Percentiles rank a stretch among this genome's conserved stretches.
phyloP scores from a whole-genome alignment of 1,140 invertebrate genomes.

The Drosophila navojoa region DNA sequence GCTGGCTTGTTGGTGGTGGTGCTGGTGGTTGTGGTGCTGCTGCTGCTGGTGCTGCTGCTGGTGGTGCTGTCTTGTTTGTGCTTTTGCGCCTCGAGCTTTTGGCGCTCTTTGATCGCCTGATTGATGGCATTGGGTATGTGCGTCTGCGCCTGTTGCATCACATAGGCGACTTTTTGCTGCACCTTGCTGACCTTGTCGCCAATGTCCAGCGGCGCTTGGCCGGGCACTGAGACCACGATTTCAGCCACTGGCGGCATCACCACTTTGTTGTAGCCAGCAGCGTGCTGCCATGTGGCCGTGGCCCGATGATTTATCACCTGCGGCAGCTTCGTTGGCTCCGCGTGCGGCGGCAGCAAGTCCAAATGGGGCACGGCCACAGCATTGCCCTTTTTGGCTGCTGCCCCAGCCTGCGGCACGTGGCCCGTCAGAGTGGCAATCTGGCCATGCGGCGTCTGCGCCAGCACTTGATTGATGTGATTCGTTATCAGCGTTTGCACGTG shows the following conservation, averaged over 20 bases:
- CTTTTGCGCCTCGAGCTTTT: slow-evolving; percentile 46
- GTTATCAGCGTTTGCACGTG: slow-evolving; percentile 67
- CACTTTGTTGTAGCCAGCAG: slow-evolving; percentile 55
- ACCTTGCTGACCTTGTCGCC: slow-evolving; percentile 61
- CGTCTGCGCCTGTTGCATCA: slow-evolving; percentile 69
- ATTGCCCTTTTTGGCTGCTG: slow-evolving; percentile 7
- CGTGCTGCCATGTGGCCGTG: slow-evolving; percentile 54
- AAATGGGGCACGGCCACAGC: slow-evolving; percentile 50
- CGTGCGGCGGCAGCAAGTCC: slow-evolving; percentile 66
- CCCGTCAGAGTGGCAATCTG: slow-evolving; percentile 49
- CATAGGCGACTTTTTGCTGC: slow-evolving; percentile 62
- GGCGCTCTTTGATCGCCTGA: slow-evolving; percentile 54
- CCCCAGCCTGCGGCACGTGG: slow-evolving; percentile 43
- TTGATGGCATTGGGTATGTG: slow-evolving; percentile 66
- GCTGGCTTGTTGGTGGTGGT: slow-evolving; percentile 3
- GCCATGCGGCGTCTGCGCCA: slow-evolving; percentile 43
- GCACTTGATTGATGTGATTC: slow-evolving; percentile 72
- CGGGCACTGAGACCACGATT: slow-evolving; percentile 46
- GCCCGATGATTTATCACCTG: slow-evolving; percentile 66
- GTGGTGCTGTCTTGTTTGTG: slow-evolving; percentile 31
- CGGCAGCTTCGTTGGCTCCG: slow-evolving; percentile 48
- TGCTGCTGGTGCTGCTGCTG: slow-evolving; percentile 23
- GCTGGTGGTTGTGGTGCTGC: slow-evolving; percentile 26
- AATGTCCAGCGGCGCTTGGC: slow-evolving; percentile 45
- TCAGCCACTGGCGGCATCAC: slow-evolving; percentile 58